phyloP scores from a whole-genome alignment of 2,888 invertebrate genomes.

The Nomada ferruginata region DNA sequence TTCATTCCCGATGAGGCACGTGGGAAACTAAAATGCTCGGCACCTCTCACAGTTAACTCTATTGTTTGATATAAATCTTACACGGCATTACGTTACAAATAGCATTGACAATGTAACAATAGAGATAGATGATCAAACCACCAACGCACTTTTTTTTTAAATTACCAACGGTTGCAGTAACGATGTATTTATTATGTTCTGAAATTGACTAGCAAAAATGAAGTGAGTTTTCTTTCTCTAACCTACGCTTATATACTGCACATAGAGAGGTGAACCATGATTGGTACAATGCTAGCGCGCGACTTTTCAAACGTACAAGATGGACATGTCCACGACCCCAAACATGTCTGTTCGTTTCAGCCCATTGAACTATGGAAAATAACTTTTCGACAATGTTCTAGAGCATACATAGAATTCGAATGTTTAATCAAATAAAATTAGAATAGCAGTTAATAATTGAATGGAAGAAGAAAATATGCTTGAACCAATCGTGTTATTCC shows the following conservation, averaged over 20 bases:
- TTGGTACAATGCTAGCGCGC: too few relatives aligned
- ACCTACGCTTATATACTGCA: conserved; percentile 15
- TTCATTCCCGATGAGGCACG: conserved; percentile 46
- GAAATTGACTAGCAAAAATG: conserved; percentile 48
- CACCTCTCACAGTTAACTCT: conserved; percentile 30
- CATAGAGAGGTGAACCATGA: conserved; percentile 22
- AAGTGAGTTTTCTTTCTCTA: conserved; percentile 21
- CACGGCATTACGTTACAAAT: conserved; percentile 41
- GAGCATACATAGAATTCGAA: too few relatives aligned
- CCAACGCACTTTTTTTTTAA: conserved; percentile 43
- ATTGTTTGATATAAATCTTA: conserved; percentile 37
- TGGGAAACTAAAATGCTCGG: conserved; percentile 42
- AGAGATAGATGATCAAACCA: conserved; percentile 52
- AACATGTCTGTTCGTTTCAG: too few relatives aligned
- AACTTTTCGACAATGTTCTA: too few relatives aligned
- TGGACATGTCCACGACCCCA: too few relatives aligned
- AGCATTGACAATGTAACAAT: conserved; percentile 40
- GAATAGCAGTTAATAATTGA: too few relatives aligned
- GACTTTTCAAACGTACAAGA: too few relatives aligned
- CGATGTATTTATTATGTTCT: conserved; percentile 36
- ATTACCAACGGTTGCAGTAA: conserved; percentile 44
- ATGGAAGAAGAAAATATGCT: too few relatives aligned
- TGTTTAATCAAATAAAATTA: too few relatives aligned
- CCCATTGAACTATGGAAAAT: too few relatives aligned
- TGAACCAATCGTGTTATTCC: background rate